Conservation (phyloP, 2,797 vertebrate species). For the Acrocephalus scirpaceus region DNA sequence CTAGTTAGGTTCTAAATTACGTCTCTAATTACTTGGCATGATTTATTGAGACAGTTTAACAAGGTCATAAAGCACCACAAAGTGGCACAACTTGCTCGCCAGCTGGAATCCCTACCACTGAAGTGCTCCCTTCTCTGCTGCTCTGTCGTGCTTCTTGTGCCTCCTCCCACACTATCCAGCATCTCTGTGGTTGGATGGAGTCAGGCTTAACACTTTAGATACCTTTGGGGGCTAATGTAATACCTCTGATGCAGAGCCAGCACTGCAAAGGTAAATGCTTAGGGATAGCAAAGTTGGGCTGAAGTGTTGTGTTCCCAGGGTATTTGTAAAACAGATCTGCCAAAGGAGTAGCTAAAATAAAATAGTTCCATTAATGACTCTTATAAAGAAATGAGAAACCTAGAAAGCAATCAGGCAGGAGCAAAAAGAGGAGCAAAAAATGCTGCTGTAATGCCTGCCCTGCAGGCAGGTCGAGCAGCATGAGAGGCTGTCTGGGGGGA, state of each 20-base stretch:
- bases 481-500: background rate
- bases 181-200: background rate
- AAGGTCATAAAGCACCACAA: slow-evolving; percentile 45
- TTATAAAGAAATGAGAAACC: background rate
- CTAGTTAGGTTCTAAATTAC: slow-evolving; percentile 44
- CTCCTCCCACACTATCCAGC: background rate
- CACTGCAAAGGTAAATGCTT: background rate
- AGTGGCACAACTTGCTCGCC: background rate
- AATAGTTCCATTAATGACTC: background rate
- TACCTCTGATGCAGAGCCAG: background rate
- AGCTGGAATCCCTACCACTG: background rate
- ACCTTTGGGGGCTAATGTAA: background rate
- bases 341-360: background rate
- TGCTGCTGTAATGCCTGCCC: background rate
- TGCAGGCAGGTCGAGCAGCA: background rate
- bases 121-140: background rate
- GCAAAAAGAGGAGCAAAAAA: background rate
- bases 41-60: slow-evolving; percentile 29
- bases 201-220: background rate
- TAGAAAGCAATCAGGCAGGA: background rate
- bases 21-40: slow-evolving; percentile 58
- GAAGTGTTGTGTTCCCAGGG: background rate
- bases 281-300: background rate
- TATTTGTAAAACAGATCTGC: background rate
- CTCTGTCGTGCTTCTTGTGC: background rate